A percentile compares a stretch with the other conserved stretches of the same genome.
Conservation (phyloP, 2,888 invertebrate genomes). For the Augiades crinisus region DNA sequence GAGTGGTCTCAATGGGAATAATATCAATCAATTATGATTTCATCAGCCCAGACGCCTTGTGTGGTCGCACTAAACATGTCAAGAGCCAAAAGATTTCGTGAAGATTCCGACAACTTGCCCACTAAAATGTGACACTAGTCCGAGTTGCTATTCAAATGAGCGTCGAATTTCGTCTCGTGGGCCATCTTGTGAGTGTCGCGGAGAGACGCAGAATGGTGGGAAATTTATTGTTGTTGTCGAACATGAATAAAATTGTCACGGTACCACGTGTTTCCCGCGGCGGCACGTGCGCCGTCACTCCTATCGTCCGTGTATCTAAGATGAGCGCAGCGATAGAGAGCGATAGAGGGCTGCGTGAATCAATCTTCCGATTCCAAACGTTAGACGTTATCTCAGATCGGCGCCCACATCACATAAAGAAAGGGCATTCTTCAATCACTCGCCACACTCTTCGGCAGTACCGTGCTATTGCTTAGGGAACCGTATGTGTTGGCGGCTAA, state of each 20-base stretch:
- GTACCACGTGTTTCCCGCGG: constrained; percentile 50
- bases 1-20: constrained; percentile 18
- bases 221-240: constrained; percentile 66
- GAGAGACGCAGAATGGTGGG: constrained; percentile 45
- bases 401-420: constrained; percentile 52
- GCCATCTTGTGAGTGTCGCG: constrained; percentile 53
- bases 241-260: constrained; percentile 52
- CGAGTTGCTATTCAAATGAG: constrained; percentile 59
- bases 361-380: constrained; percentile 66
- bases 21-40: constrained; percentile 30
- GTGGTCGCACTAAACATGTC: constrained; percentile 52
- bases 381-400: constrained; percentile 63
- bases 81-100: constrained; percentile 42
- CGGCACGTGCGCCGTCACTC: constrained; percentile 57
- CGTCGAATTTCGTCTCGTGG: constrained; percentile 59
- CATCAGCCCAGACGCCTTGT: constrained; percentile 41
- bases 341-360: constrained; percentile 69
- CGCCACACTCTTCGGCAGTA: constrained; percentile 29
- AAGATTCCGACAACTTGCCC: constrained; percentile 34
- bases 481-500: constrained; percentile 30
- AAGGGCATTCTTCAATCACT: constrained; percentile 50
- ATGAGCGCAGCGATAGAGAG: constrained; percentile 61
- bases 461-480: constrained; percentile 15
- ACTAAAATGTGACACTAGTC: constrained; percentile 54
- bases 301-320: constrained; percentile 60